Base-by-base conservation (phyloP, 2,888 invertebrate species). In the Drosophila neutralis region DNA sequence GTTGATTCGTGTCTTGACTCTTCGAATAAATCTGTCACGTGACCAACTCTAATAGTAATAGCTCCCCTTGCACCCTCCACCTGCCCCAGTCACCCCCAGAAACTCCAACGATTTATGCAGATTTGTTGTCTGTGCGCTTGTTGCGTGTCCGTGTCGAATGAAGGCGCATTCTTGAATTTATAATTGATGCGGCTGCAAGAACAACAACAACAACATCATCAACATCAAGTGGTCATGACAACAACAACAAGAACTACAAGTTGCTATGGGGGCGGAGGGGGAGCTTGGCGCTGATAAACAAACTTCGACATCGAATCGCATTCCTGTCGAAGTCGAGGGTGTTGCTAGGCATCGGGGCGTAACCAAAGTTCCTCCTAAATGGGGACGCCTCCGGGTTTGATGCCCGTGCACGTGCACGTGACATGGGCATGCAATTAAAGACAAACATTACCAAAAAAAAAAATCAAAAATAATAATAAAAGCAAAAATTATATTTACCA, bases 201-300 rank as follows among this genome's bases (percentile, higher is more conserved):
- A 63, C 49, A 63, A 62, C 60, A 73, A 54, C 56, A 73, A 68
- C 60, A 73, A 54, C 56, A 73, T 67, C 24, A 24, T 3, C 58
- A 74, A 86, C 78, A 82, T 76, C 83, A 80, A 83, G 76, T 82
- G 85, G 76, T 76, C 76, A 82, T 83, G 86, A 77, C 88, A 77
- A 83, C 88, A 83, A 80, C 69, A 60, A 38, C 45, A 57, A 29
- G 11, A 36, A 27, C 21, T 52, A 33, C 48, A 52, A 52, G 89
- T 84, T 83, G 60, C 77, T 73, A 87, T 71, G 69, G 63, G 57
- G 45, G 56, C 24, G 18, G 7, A 52, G 52, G 48, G 35, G 38
- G 15, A 38, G 69, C 72, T 83, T 76, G 68, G 54, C 70, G 76
- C 33, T 31, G 65, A 73, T 77, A 79, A 88, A 85, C 87, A 85